A percentile compares a stretch with the other conserved stretches of the same genome.
Evolutionary conservation across 2,797 vertebrate species (phyloP).

Genomic region (Microhierax caerulescens): DNA sequence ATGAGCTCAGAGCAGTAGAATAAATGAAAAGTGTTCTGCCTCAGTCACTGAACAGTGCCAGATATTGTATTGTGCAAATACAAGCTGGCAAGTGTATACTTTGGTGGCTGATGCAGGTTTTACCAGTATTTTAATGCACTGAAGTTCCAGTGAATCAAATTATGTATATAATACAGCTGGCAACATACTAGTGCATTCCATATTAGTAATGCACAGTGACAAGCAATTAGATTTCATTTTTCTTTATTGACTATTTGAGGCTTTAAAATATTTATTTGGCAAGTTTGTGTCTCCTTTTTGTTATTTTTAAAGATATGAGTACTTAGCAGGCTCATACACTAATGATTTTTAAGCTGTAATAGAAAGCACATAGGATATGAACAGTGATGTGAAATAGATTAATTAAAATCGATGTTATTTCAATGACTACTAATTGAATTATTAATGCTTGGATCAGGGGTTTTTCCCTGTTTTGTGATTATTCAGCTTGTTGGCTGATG

Average conservation of each 20-base stretch:
- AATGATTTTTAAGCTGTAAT: constrained; percentile 56
- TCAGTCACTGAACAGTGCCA: background rate
- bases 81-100: background rate
- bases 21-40: constrained; percentile 14
- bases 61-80: background rate
- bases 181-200: background rate
- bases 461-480: constrained; percentile 67
- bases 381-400: constrained; percentile 70
- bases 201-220: background rate
- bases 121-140: constrained; percentile 9
- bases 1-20: background rate
- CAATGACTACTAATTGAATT: constrained; percentile 74
- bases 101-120: background rate
- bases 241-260: constrained; percentile 25
- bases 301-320: constrained; percentile 42
- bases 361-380: constrained; percentile 54
- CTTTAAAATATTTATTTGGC: constrained; percentile 48
- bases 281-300: constrained; percentile 30
- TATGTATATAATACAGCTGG: background rate
- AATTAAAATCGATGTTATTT: constrained; percentile 74
- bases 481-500: constrained; percentile 68
- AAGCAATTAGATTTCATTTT: constrained; percentile 31
- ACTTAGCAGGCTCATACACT: constrained; percentile 36
- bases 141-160: background rate
- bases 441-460: constrained; percentile 73